Conservation (phyloP, 2,113 vertebrate species). For the Panurus biarmicus region DNA sequence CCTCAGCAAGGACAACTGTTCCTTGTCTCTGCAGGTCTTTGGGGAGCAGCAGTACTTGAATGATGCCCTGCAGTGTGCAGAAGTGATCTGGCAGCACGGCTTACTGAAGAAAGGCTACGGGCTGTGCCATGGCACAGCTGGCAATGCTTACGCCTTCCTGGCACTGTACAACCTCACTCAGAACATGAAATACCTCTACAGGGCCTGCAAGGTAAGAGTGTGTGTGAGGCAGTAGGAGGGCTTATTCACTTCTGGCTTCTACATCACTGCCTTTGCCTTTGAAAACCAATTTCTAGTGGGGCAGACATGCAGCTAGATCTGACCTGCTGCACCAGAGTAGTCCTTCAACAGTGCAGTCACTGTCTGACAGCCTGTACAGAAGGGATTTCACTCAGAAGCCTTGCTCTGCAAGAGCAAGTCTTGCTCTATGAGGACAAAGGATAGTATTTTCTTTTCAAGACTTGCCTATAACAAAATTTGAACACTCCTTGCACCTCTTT, state of each 20-base stretch:
- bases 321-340: neutral
- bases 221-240: neutral
- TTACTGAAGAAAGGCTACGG: slow-evolving; percentile 94
- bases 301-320: neutral
- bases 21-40: slow-evolving; percentile 74
- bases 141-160: slow-evolving; percentile 91
- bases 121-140: slow-evolving; percentile 88
- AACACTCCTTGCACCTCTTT: neutral
- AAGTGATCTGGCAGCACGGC: slow-evolving; percentile 87
- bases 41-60: slow-evolving; percentile 79
- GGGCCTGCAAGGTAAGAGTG: slow-evolving; percentile 88
- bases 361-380: neutral
- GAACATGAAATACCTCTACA: slow-evolving; percentile 84
- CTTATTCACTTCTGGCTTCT: neutral
- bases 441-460: neutral
- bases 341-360: neutral
- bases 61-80: slow-evolving; percentile 82
- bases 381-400: neutral
- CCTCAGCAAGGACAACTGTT: neutral
- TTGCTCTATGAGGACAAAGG: neutral
- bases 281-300: neutral
- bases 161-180: slow-evolving; percentile 83
- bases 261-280: neutral
- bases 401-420: neutral
- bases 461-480: neutral